These are phyloP conservation scores for Phoebastria nigripes DNA, from an alignment of 2,797 vertebrate genomes.

Conservation along the genomic window DNA sequence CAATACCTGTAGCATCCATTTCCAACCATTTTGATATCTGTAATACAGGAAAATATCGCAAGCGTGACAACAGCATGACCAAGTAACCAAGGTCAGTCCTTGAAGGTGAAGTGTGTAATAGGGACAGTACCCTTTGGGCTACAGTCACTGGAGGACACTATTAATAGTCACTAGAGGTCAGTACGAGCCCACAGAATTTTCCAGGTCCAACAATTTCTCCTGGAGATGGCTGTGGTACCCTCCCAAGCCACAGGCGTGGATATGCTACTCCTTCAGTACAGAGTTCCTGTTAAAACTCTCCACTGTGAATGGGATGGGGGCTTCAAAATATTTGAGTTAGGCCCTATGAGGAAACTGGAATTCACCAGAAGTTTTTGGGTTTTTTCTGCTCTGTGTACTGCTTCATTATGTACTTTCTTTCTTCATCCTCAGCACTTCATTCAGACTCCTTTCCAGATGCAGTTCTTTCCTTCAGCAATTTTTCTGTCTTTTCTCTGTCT, in stretches of 20 bases:
- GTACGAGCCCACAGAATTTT: background rate
- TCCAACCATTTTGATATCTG: background rate
- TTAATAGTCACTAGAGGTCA: background rate
- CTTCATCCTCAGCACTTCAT: background rate
- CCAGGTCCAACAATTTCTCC: background rate
- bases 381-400: background rate
- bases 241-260: accelerated
- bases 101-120: background rate
- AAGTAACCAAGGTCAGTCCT: background rate
- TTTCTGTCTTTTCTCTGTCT: background rate
- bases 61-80: background rate
- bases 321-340: background rate
- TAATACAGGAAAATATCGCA: background rate
- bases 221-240: background rate
- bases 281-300: background rate
- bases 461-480: background rate
- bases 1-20: background rate
- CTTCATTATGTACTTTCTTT: background rate
- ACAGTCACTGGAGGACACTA: background rate
- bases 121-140: background rate
- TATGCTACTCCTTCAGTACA: background rate
- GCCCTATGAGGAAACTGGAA: background rate
- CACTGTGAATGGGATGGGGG: background rate
- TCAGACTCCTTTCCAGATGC: background rate
- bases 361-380: accelerated